Conservation (phyloP, 2,888 invertebrate genomes). For the Malacosoma neustria region DNA sequence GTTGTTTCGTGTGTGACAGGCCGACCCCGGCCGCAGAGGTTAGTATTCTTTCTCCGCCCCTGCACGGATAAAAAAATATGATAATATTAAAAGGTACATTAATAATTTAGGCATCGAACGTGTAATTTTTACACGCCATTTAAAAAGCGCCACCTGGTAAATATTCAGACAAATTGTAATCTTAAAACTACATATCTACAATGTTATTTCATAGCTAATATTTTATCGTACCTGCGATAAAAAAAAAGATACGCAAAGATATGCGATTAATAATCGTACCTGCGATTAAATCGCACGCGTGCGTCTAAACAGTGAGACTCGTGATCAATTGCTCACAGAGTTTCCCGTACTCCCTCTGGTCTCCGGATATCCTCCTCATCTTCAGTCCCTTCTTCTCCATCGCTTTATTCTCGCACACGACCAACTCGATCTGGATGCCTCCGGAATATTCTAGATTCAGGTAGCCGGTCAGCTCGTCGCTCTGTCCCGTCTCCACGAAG, state of each 20-base stretch:
- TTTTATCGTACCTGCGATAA: neutral
- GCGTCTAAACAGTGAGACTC: constrained; percentile 82
- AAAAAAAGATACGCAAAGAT: neutral
- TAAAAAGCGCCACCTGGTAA: too few relatives aligned
- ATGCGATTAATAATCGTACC: neutral
- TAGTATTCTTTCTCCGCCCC: too few relatives aligned
- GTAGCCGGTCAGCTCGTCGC: constrained; percentile 62
- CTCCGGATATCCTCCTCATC: constrained; percentile 90
- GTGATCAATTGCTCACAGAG: constrained; percentile 91
- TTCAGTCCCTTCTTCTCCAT: constrained; percentile 87
- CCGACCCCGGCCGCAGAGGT: too few relatives aligned
- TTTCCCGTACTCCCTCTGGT: constrained; percentile 90
- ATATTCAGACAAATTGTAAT: too few relatives aligned
- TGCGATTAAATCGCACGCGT: neutral
- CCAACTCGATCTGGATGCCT: constrained; percentile 89
- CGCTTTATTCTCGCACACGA: constrained; percentile 83
- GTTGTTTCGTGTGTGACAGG: too few relatives aligned
- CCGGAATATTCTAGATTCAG: constrained; percentile 84
- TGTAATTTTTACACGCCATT: too few relatives aligned
- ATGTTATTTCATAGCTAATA: neutral
- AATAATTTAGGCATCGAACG: too few relatives aligned
- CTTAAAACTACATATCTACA: too few relatives aligned
- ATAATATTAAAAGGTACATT: too few relatives aligned
- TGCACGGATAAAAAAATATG: too few relatives aligned
- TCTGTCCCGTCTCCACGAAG: constrained; percentile 59